phyloP scores from a whole-genome alignment of 2,888 invertebrate genomes.

The Trichopoda pennipes region DNA sequence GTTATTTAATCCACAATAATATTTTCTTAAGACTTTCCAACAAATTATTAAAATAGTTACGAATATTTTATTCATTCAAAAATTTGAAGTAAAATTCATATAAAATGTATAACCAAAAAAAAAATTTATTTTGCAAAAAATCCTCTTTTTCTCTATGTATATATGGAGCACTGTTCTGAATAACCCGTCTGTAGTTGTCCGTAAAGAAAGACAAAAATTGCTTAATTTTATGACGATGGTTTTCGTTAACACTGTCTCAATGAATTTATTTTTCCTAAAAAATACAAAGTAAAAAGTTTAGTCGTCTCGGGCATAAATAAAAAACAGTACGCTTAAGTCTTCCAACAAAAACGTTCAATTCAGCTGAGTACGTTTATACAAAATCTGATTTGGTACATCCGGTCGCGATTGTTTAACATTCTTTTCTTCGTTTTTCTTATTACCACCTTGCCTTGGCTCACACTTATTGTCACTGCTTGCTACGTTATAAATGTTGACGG shows the following conservation, averaged over 20 bases:
- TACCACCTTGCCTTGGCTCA: constrained; percentile 75
- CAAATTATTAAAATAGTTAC: too few species aligned
- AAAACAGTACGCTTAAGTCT: constrained; percentile 1
- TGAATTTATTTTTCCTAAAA: constrained; percentile 17
- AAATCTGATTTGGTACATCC: constrained; percentile 81
- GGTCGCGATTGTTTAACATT: constrained; percentile 77
- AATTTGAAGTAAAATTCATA: too few species aligned
- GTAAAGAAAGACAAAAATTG: neutral
- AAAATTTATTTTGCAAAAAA: too few species aligned
- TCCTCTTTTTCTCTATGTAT: too few species aligned
- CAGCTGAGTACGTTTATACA: constrained; percentile 66
- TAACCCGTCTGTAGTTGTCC: neutral
- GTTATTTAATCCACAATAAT: too few species aligned
- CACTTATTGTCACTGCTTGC: constrained; percentile 59
- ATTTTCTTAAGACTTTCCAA: too few species aligned
- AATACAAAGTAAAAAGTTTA: constrained; percentile 17
- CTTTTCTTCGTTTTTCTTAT: constrained; percentile 70
- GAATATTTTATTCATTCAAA: too few species aligned
- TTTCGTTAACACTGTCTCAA: constrained; percentile 31
- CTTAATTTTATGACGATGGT: neutral
- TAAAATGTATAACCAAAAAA: too few species aligned
- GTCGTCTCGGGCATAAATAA: constrained; percentile 16
- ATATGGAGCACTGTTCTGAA: neutral
- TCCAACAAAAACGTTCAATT: constrained; percentile 38
- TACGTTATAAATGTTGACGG: constrained; percentile 39